Percentiles rank a stretch among this genome's conserved stretches.
These are phyloP conservation scores for Lepidurus apus DNA, from an alignment of 1,140 invertebrate genomes.

Conservation along the genomic window DNA sequence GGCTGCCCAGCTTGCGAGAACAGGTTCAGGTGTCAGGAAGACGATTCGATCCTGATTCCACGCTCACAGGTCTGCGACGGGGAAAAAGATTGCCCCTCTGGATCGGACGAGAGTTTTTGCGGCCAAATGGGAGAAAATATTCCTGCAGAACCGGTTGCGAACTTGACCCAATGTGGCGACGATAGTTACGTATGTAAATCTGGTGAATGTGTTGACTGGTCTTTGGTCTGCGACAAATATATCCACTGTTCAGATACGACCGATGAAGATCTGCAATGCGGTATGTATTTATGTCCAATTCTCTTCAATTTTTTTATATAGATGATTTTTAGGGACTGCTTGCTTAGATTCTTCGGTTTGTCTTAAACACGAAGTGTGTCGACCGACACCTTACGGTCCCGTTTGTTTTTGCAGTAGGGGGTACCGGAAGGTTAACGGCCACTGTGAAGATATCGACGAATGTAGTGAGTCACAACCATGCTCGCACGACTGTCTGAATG, in stretches of 20 bases:
- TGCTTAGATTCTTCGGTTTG: not conserved
- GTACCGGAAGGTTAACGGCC: not conserved
- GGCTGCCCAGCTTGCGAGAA: not conserved
- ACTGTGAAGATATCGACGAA: slow-evolving; percentile 60
- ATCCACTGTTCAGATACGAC: slow-evolving; percentile 60
- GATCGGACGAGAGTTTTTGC: slow-evolving; percentile 42
- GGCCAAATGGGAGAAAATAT: not conserved
- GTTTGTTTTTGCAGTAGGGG: not conserved
- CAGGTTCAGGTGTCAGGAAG: not conserved
- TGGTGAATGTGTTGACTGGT: slow-evolving; percentile 60
- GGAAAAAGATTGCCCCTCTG: slow-evolving; percentile 48
- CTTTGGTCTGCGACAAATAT: slow-evolving; percentile 60
- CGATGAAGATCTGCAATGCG: slow-evolving; percentile 45
- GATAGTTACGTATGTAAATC: slow-evolving; percentile 58
- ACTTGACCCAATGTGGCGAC: slow-evolving; percentile 31
- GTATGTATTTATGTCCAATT: not conserved
- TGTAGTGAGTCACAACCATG: slow-evolving; percentile 57
- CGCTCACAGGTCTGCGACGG: slow-evolving; percentile 67
- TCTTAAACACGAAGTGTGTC: not conserved
- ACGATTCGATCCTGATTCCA: slow-evolving; percentile 50
- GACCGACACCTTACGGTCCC: not conserved
- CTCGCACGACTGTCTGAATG: slow-evolving; percentile 65
- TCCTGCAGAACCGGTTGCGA: not conserved
- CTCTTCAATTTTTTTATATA: no score
- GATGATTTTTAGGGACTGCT: not conserved